Percentiles rank a stretch among this genome's conserved stretches.
These are phyloP conservation scores for Caenorhabditis inopinata DNA, from an alignment of 1,140 invertebrate species.

Conservation along the genomic window DNA sequence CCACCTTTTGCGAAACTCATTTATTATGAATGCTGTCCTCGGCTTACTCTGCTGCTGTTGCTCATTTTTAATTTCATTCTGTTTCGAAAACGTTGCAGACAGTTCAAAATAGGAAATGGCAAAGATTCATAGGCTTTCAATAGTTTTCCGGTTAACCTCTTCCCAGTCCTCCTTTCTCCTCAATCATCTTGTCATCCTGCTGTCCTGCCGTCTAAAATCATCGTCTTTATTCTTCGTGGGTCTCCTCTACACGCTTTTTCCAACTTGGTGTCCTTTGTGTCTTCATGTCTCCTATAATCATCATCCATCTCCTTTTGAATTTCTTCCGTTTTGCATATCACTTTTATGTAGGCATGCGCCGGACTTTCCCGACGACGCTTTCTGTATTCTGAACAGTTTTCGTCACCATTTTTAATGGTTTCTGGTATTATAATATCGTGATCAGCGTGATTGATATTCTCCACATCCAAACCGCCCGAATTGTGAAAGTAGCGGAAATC, in stretches of 20 bases:
- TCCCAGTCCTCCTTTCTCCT: neutral
- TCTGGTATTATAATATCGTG: too few relatives aligned
- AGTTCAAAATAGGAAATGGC: neutral
- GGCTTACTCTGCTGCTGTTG: neutral
- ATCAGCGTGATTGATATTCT: too few relatives aligned
- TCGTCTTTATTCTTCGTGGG: neutral
- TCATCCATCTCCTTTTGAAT: neutral
- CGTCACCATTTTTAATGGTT: too few relatives aligned
- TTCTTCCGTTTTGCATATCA: neutral
- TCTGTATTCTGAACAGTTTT: too few relatives aligned
- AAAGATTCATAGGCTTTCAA: too few relatives aligned
- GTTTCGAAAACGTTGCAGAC: neutral
- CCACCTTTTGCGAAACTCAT: neutral
- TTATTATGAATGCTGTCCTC: constrained; percentile 14
- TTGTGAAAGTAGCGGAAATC: too few relatives aligned
- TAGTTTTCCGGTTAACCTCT: too few relatives aligned
- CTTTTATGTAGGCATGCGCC: too few relatives aligned
- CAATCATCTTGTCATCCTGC: constrained; percentile 32
- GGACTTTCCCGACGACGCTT: too few relatives aligned
- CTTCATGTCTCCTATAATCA: neutral
- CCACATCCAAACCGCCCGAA: too few relatives aligned
- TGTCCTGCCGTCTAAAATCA: neutral
- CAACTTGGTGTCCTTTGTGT: neutral
- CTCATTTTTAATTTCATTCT: neutral
- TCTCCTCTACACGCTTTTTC: neutral